phyloP scores from a whole-genome alignment of 2,888 invertebrate genomes.

The Luperina testacea region DNA sequence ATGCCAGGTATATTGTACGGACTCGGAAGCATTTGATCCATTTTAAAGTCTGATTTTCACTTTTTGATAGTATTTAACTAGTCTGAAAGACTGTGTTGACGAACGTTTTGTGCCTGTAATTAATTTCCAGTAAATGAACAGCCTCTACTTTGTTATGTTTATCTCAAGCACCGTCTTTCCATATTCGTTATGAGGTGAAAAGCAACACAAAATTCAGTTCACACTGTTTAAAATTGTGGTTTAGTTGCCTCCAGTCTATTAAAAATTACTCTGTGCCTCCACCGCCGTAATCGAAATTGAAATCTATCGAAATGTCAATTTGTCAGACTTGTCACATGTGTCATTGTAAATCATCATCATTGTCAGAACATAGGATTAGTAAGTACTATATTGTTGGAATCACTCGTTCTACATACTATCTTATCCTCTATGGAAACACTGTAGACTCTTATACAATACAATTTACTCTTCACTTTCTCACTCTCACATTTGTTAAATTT shows the following conservation, averaged over 20 bases:
- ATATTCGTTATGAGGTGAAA: background rate
- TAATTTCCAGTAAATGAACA: background rate
- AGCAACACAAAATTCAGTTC: slow-evolving; percentile 12
- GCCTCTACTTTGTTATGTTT: slow-evolving; percentile 1
- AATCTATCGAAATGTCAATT: slow-evolving; percentile 16
- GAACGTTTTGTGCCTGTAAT: background rate
- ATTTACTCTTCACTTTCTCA: too few species aligned
- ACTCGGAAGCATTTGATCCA: slow-evolving; percentile 98
- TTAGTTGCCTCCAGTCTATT: slow-evolving; percentile 4
- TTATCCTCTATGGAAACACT: background rate
- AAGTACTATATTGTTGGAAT: background rate
- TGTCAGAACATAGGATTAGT: background rate
- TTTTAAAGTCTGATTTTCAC: slow-evolving; percentile 78
- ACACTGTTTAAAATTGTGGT: background rate
- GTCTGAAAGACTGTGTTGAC: slow-evolving; percentile 5
- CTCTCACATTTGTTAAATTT: too few species aligned
- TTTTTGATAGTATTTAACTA: slow-evolving; percentile 4
- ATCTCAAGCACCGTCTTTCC: slow-evolving; percentile 17
- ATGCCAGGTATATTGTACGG: slow-evolving; percentile 97
- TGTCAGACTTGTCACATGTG: slow-evolving; percentile 9
- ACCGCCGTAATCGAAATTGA: background rate
- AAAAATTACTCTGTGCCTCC: slow-evolving; percentile 1
- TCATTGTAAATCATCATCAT: background rate
- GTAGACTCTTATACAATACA: background rate
- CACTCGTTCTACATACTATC: background rate